Conservation (phyloP, 2,113 vertebrate species). For the Tympanuchus pallidicinctus region DNA sequence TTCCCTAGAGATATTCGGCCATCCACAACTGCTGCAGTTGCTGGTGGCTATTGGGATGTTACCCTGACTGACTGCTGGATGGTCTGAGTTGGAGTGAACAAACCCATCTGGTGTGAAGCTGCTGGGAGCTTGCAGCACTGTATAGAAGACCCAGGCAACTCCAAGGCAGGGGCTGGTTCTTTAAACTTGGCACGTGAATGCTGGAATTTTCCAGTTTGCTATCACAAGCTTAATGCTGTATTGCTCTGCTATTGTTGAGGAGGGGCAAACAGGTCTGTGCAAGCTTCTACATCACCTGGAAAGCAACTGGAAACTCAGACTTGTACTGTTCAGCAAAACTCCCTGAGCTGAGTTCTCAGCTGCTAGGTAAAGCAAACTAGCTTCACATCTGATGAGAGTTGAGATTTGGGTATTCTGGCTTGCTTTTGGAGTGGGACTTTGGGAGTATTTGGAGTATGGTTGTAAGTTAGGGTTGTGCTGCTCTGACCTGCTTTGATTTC, state of each 20-base stretch:
- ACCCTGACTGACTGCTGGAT: neutral
- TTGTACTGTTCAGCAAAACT: neutral
- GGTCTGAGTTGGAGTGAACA: neutral
- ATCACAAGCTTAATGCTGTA: neutral
- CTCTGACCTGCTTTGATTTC: neutral
- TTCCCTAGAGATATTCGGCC: neutral
- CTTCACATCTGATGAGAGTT: neutral
- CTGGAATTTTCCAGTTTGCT: constrained; percentile 55
- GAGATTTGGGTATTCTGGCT: neutral
- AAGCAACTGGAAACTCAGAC: neutral
- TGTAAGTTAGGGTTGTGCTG: neutral
- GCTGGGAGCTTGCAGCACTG: neutral
- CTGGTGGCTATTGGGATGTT: neutral
- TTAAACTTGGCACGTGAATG: neutral
- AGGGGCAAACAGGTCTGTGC: constrained; percentile 54
- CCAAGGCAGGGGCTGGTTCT: accelerated
- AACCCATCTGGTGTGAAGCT: neutral
- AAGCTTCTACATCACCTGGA: constrained; percentile 45
- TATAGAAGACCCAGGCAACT: neutral
- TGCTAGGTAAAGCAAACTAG: neutral
- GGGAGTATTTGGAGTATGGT: neutral
- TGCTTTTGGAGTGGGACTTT: neutral
- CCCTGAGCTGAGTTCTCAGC: neutral
- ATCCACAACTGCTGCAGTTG: neutral
- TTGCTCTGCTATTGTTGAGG: neutral